A percentile compares a stretch with the other conserved stretches of the same genome.
Conservation (phyloP, 2,113 vertebrate species). For the Nycticebus coucang region DNA sequence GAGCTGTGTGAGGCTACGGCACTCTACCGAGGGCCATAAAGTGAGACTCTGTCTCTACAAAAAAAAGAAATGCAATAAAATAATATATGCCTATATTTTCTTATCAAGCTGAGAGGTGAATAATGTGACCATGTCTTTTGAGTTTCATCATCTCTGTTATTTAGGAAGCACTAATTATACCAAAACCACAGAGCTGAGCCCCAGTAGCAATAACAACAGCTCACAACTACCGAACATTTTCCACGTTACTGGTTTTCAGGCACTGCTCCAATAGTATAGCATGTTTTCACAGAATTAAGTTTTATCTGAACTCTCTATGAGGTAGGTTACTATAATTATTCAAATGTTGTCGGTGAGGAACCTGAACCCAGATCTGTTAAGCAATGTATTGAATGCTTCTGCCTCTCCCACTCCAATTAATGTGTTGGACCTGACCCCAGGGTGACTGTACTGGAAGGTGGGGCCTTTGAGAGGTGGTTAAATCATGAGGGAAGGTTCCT, state of each 20-base stretch:
- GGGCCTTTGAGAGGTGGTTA: background rate
- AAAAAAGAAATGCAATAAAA: background rate
- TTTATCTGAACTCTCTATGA: background rate
- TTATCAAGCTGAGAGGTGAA: background rate
- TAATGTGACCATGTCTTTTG: background rate
- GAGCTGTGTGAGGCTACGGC: too few species aligned
- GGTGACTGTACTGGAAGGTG: background rate
- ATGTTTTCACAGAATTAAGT: background rate
- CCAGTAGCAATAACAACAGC: background rate
- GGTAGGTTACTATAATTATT: background rate
- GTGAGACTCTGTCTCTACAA: too few species aligned
- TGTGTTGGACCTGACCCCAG: background rate
- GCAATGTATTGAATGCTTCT: background rate
- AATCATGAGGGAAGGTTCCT: background rate
- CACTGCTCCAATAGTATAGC: background rate
- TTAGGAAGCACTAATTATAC: background rate
- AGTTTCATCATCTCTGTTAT: background rate
- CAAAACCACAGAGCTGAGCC: background rate
- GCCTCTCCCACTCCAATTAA: background rate
- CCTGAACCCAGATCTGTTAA: background rate
- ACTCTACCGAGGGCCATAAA: too few species aligned
- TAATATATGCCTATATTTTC: background rate
- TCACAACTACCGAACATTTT: background rate
- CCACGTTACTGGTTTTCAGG: background rate
- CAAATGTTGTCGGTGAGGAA: background rate